These are phyloP conservation scores for Clarias gariepinus DNA, from an alignment of 2,113 vertebrate species.

Conservation along the genomic window DNA sequence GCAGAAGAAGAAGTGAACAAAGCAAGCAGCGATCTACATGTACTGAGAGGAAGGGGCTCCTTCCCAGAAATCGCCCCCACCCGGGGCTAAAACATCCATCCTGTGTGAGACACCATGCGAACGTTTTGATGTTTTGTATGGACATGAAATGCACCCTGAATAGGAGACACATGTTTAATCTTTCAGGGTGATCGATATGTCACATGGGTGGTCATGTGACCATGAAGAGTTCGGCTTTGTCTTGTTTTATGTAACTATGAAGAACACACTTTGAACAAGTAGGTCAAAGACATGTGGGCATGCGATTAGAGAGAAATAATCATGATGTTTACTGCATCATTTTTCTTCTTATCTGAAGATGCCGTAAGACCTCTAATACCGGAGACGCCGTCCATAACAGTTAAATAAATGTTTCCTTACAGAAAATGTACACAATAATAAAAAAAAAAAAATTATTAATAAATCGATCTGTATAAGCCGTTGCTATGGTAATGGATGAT, in stretches of 20 bases:
- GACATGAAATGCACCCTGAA: slow-evolving; percentile 23
- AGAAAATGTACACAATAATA: neutral
- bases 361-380: neutral
- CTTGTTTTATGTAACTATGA: neutral
- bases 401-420: neutral
- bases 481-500: neutral
- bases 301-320: neutral
- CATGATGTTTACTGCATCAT: neutral
- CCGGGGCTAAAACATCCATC: slow-evolving; percentile 44
- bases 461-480: neutral
- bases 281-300: neutral
- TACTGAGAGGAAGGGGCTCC: slow-evolving; percentile 61
- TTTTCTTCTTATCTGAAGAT: neutral
- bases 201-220: neutral
- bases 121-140: slow-evolving; percentile 3
- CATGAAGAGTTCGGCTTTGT: neutral
- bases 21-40: slow-evolving; percentile 67
- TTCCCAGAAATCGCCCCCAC: slow-evolving; percentile 65
- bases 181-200: neutral
- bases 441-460: too few relatives aligned
- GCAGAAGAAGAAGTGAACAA: slow-evolving; percentile 62
- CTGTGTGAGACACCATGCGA: slow-evolving; percentile 36
- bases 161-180: slow-evolving; percentile 21
- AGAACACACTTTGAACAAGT: neutral
- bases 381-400: neutral